Percentiles rank a stretch among this genome's conserved stretches.
These are phyloP conservation scores for Leptatherina wallacei DNA, from an alignment of 2,797 vertebrate species.

Conservation along the genomic window DNA sequence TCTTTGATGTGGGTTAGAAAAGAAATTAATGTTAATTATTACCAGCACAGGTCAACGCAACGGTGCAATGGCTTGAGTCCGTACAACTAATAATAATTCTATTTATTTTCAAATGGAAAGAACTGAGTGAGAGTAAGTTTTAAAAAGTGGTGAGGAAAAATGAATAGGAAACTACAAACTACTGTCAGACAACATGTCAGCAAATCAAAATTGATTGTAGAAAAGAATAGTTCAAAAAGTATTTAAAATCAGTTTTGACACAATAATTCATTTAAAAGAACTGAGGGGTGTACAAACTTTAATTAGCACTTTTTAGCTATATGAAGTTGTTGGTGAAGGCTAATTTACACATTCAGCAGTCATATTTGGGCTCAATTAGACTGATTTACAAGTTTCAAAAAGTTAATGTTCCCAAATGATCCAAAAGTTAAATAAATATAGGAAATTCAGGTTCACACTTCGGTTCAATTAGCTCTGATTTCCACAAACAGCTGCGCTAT, in stretches of 20 bases:
- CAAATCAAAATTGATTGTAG: not conserved
- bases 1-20: conserved; percentile 5
- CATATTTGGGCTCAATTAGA: not conserved
- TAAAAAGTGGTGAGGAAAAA: not conserved
- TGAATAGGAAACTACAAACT: not conserved
- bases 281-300: not conserved
- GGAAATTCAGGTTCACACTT: not conserved
- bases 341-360: not conserved
- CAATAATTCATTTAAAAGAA: too few relatives aligned
- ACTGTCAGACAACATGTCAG: not conserved
- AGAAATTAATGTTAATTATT: not conserved
- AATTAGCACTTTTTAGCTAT: too few relatives aligned
- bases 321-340: not conserved
- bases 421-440: too few relatives aligned
- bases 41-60: not conserved
- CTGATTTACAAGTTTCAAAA: too few relatives aligned
- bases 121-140: not conserved
- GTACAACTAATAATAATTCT: not conserved
- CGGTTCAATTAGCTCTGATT: not conserved
- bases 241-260: not conserved
- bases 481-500: not conserved
- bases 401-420: too few relatives aligned
- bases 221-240: not conserved
- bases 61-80: not conserved
- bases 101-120: not conserved